These are phyloP conservation scores for Phrynocephalus forsythii DNA, from an alignment of 2,797 vertebrate species.

Conservation along the genomic window DNA sequence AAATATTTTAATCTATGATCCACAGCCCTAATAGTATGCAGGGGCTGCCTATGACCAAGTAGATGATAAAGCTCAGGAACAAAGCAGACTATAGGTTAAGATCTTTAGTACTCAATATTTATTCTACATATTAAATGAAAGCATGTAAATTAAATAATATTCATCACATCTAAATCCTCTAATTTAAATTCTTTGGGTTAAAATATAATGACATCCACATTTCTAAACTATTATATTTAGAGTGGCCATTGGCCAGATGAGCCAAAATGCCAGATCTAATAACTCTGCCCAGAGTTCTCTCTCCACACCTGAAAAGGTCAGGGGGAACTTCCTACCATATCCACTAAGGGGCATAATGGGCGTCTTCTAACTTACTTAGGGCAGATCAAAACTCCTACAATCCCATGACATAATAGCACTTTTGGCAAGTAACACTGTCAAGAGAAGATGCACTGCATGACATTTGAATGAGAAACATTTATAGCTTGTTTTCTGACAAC, in stretches of 20 bases:
- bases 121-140: neutral
- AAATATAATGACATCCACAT: neutral
- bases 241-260: no score
- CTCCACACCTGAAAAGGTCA: no score
- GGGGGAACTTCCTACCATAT: no score
- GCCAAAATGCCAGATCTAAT: neutral
- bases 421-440: no score
- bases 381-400: no score
- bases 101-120: neutral
- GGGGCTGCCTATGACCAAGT: neutral
- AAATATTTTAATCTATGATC: neutral
- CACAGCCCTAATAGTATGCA: neutral
- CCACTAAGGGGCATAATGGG: no score
- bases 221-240: neutral
- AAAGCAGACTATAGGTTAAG: neutral
- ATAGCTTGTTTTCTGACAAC: no score
- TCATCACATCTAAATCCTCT: neutral
- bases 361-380: no score
- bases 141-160: neutral
- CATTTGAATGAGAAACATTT: no score
- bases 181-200: neutral
- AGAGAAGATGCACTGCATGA: no score
- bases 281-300: neutral
- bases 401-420: no score
- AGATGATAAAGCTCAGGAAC: neutral